phyloP scores from a whole-genome alignment of 2,113 vertebrate genomes.

The Trematomus loennbergii region DNA sequence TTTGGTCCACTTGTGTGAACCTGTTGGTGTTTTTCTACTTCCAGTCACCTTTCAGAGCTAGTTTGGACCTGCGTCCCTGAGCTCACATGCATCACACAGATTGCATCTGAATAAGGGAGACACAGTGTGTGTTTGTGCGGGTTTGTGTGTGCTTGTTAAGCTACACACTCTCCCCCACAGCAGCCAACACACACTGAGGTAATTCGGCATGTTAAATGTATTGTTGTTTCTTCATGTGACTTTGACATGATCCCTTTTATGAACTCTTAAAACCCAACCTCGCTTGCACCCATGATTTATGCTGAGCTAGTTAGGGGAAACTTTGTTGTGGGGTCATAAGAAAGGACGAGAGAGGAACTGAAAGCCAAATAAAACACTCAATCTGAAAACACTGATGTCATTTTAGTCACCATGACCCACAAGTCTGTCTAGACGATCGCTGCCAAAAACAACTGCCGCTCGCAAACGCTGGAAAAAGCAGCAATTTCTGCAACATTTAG shows the following conservation, averaged over 20 bases:
- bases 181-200: constrained; percentile 15
- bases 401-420: constrained; percentile 59
- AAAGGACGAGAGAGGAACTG: constrained; percentile 43
- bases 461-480: constrained; percentile 51
- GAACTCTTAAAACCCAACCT: constrained; percentile 51
- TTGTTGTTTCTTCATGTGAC: constrained; percentile 12
- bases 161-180: neutral
- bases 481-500: constrained; percentile 63
- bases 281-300: constrained; percentile 20
- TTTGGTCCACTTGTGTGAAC: constrained; percentile 28
- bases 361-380: constrained; percentile 70
- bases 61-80: constrained; percentile 52
- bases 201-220: constrained; percentile 28
- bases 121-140: constrained; percentile 24
- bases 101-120: neutral
- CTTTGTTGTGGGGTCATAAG: constrained; percentile 69
- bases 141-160: constrained; percentile 36
- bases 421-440: constrained; percentile 59
- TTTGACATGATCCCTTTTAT: constrained; percentile 35
- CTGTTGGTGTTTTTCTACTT: constrained; percentile 33
- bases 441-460: constrained; percentile 61
- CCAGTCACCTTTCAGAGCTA: constrained; percentile 23
- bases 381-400: constrained; percentile 69
- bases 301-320: constrained; percentile 32
- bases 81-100: constrained; percentile 28